Evolutionary conservation across 2,888 invertebrate species (phyloP).

Genomic region (Lottia scabra): DNA sequence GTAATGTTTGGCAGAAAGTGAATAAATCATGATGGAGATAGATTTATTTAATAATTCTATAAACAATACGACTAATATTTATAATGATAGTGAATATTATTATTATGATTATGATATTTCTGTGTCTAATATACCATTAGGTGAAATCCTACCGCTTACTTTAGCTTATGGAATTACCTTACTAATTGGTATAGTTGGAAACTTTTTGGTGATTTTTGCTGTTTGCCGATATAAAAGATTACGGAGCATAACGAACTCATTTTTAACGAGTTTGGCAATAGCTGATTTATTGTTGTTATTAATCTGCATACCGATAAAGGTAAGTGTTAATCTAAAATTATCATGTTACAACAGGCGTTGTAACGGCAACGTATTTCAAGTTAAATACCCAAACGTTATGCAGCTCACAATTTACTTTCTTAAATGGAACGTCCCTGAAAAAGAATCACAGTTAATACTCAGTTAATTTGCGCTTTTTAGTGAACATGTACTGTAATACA

Average conservation of each 20-base stretch:
- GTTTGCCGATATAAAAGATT: constrained; percentile 73
- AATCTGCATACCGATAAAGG: constrained; percentile 80
- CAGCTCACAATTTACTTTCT: no score
- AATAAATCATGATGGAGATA: no score
- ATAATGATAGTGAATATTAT: constrained; percentile 37
- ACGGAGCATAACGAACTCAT: constrained; percentile 78
- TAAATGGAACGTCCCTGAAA: no score
- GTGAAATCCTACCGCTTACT: constrained; percentile 74
- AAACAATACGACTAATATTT: neutral
- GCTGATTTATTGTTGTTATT: constrained; percentile 79
- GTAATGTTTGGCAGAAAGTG: no score
- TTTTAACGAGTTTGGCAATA: constrained; percentile 77
- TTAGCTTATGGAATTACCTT: constrained; percentile 75
- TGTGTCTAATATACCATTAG: constrained; percentile 69
- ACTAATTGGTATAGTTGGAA: constrained; percentile 75
- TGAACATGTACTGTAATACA: no score
- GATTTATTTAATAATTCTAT: no score
- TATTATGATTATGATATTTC: constrained; percentile 72
- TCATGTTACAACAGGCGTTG: no score
- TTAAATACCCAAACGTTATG: no score
- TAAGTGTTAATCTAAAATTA: constrained; percentile 60
- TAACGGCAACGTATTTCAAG: no score
- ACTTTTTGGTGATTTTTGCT: constrained; percentile 74
- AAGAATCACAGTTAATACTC: no score
- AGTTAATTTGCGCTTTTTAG: no score